A percentile compares a stretch with the other conserved stretches of the same genome.
phyloP scores from a whole-genome alignment of 2,888 invertebrate genomes.

The Drosophila ustulata region DNA sequence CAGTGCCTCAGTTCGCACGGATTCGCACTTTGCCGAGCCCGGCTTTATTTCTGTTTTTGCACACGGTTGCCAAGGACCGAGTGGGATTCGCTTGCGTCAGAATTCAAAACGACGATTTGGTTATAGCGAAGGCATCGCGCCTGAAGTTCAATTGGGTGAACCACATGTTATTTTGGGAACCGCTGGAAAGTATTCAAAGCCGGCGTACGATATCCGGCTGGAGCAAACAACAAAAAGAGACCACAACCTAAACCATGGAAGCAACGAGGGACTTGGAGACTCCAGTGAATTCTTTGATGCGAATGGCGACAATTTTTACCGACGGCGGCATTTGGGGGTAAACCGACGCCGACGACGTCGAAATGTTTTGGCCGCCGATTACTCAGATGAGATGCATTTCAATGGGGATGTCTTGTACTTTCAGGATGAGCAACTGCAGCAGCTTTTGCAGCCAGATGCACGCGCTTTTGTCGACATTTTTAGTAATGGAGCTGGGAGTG shows the following conservation, averaged over 20 bases:
- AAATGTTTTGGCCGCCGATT: slow-evolving; percentile 14
- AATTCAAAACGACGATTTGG: slow-evolving; percentile 83
- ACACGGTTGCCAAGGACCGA: slow-evolving; percentile 89
- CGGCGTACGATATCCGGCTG: slow-evolving; percentile 77
- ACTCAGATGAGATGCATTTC: slow-evolving; percentile 75
- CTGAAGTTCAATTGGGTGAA: slow-evolving; percentile 64
- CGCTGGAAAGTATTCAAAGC: slow-evolving; percentile 61
- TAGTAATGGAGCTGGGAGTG: slow-evolving; percentile 29
- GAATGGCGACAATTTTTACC: slow-evolving; percentile 71
- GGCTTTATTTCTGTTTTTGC: slow-evolving; percentile 94
- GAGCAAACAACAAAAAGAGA: slow-evolving; percentile 61
- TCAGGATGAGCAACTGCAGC: slow-evolving; percentile 76
- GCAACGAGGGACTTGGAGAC: slow-evolving; percentile 51
- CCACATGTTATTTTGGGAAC: slow-evolving; percentile 73
- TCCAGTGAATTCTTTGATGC: slow-evolving; percentile 60
- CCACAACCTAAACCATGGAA: slow-evolving; percentile 53
- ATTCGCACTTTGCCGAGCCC: slow-evolving; percentile 93
- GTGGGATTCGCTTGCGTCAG: slow-evolving; percentile 80
- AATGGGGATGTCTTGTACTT: slow-evolving; percentile 80
- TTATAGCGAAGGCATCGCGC: slow-evolving; percentile 58
- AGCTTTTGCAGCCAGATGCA: slow-evolving; percentile 82
- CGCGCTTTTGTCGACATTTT: slow-evolving; percentile 83
- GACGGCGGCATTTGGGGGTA: slow-evolving; percentile 59
- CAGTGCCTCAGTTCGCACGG: slow-evolving; percentile 87
- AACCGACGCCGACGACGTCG: slow-evolving; percentile 64